phyloP scores from a whole-genome alignment of 2,113 vertebrate species.

The Sturnus vulgaris region DNA sequence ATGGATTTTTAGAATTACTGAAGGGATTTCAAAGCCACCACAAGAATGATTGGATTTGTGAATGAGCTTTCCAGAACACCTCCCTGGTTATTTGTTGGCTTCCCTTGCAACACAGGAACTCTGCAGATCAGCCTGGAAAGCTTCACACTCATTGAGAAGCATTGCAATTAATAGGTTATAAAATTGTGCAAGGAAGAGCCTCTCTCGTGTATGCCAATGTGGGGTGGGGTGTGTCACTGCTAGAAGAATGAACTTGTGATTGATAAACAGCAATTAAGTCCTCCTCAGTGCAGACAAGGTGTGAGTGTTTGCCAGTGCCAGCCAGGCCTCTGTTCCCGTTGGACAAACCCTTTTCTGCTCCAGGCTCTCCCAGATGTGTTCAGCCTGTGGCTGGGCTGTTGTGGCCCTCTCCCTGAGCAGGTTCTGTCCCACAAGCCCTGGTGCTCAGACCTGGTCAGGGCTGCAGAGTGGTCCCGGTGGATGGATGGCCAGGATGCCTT shows the following conservation, averaged over 20 bases:
- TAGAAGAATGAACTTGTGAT: neutral
- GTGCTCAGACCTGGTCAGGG: fast-evolving
- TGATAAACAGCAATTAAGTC: neutral
- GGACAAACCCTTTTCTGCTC: neutral
- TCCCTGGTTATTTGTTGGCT: neutral
- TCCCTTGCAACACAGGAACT: neutral
- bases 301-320: fast-evolving
- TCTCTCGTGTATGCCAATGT: fast-evolving
- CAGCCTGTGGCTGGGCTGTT: neutral
- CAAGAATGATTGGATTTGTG: neutral
- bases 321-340: neutral
- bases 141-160: neutral
- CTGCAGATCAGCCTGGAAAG: neutral
- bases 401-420: neutral
- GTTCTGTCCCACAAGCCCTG: neutral
- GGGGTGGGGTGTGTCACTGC: neutral
- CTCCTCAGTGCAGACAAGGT: fast-evolving
- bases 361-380: neutral
- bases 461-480: fast-evolving
- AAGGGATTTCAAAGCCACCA: neutral
- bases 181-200: neutral
- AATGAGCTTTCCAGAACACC: neutral
- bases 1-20: neutral
- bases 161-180: neutral
- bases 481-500: neutral